These are phyloP conservation scores for Seira ritae DNA, from an alignment of 2,888 invertebrate species.

Conservation along the genomic window DNA sequence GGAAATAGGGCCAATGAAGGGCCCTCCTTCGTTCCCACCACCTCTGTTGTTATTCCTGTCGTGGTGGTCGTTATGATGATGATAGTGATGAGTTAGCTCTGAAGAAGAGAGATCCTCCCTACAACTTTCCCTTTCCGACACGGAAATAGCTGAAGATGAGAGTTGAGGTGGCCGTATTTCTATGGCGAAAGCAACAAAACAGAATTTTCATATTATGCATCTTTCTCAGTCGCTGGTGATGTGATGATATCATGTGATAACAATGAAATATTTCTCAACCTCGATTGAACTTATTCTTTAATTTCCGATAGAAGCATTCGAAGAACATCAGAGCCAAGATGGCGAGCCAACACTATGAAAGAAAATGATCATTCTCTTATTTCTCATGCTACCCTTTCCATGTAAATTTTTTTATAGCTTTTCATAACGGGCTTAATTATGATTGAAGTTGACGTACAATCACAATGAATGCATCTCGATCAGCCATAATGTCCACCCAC, in stretches of 20 bases:
- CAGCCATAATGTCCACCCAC: conserved; percentile 39
- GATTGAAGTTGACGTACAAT: conserved; percentile 41
- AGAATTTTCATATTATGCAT: too few species aligned
- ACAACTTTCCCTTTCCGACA: not conserved
- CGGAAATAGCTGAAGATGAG: not conserved
- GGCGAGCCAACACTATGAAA: conserved; percentile 50
- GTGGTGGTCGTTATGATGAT: not conserved
- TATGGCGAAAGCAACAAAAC: not conserved
- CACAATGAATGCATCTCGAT: conserved; percentile 60
- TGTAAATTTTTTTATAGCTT: too few species aligned
- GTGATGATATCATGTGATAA: too few species aligned
- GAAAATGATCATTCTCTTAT: not conserved
- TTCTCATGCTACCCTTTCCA: too few species aligned
- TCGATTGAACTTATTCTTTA: conserved; percentile 43
- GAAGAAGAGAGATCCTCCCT: not conserved
- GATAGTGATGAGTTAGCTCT: not conserved
- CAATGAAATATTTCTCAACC: conserved; percentile 23
- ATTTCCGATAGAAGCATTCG: conserved; percentile 56
- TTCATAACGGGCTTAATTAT: not conserved
- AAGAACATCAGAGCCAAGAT: conserved; percentile 52
- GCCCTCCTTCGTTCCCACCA: not conserved
- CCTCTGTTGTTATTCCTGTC: conserved; percentile 3
- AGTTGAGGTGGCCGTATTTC: not conserved
- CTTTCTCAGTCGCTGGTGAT: too few species aligned
- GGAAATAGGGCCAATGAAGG: conserved; percentile 24